Conservation (phyloP, 2,888 invertebrate species). For the Abscondita cerata region DNA sequence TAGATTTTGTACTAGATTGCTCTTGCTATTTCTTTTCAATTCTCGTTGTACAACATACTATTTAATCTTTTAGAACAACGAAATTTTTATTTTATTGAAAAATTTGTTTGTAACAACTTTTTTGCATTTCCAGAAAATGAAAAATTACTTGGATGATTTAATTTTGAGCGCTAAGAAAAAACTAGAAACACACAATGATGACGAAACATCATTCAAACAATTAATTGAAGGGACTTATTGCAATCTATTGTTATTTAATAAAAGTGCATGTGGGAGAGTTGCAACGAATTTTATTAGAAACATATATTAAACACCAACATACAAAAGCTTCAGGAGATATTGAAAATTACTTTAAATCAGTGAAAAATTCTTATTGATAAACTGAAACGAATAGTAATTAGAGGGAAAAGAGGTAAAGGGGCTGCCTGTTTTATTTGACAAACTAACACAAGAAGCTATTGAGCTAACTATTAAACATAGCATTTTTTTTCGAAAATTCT, state of each 20-base stretch:
- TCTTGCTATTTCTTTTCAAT: too few relatives aligned
- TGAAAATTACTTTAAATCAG: too few relatives aligned
- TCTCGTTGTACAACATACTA: too few relatives aligned
- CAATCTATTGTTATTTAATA: slow-evolving; percentile 25
- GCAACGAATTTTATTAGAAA: slow-evolving; percentile 15
- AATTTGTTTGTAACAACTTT: too few relatives aligned
- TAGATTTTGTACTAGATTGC: too few relatives aligned
- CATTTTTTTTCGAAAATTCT: not conserved
- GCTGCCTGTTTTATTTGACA: slow-evolving; percentile 23
- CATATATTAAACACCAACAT: not conserved
- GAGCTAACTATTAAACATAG: not conserved
- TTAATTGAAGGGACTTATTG: slow-evolving; percentile 30
- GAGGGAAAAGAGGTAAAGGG: slow-evolving; percentile 17
- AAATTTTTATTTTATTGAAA: too few relatives aligned
- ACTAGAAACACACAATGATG: slow-evolving; percentile 6
- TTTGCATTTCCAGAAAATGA: slow-evolving; percentile 4
- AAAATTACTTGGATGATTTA: not conserved
- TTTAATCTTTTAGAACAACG: too few relatives aligned
- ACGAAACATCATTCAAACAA: slow-evolving; percentile 13
- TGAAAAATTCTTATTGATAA: slow-evolving; percentile 10
- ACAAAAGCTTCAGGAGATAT: slow-evolving; percentile 5
- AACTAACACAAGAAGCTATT: slow-evolving; percentile 13
- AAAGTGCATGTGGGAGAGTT: slow-evolving; percentile 32
- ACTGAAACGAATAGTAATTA: slow-evolving; percentile 16
- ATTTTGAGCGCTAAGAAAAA: not conserved